Percentiles rank a stretch among this genome's conserved stretches.
Evolutionary conservation across 2,797 vertebrate species (phyloP).

Genomic region (Aulostomus chinensis): DNA sequence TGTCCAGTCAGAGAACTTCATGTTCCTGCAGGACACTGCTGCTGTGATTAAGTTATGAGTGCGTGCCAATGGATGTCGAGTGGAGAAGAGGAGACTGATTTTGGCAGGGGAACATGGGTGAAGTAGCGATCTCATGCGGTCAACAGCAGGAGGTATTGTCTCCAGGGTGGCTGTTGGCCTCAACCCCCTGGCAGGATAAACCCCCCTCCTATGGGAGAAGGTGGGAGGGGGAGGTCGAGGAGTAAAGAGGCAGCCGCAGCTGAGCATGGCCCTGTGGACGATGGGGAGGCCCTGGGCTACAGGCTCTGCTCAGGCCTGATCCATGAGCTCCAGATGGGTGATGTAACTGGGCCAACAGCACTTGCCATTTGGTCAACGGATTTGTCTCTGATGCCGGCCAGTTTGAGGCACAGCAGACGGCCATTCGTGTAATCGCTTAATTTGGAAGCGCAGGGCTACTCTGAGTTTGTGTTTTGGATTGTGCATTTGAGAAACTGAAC

Average conservation of each 20-base stretch:
- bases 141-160: conserved; percentile 66
- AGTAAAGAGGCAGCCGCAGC: conserved; percentile 57
- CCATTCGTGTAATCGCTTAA: conserved; percentile 73
- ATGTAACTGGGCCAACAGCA: conserved; percentile 64
- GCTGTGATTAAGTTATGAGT: conserved; percentile 29
- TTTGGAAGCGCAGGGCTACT: conserved; percentile 54
- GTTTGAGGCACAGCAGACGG: conserved; percentile 71
- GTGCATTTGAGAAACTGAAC: conserved; percentile 50
- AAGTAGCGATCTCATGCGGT: conserved; percentile 56
- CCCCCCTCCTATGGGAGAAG: conserved; percentile 35
- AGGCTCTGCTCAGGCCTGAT: conserved; percentile 46
- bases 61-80: conserved; percentile 41
- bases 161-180: conserved; percentile 64
- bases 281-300: conserved; percentile 32
- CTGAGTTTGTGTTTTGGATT: conserved; percentile 41
- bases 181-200: conserved; percentile 61
- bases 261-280: conserved; percentile 54
- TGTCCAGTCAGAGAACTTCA: conserved; percentile 34
- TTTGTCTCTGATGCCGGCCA: conserved; percentile 70
- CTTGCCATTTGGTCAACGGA: conserved; percentile 72
- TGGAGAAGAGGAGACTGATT: conserved; percentile 35
- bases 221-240: conserved; percentile 46
- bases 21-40: conserved; percentile 46
- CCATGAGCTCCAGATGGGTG: conserved; percentile 73
- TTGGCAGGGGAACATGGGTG: conserved; percentile 47